These are phyloP conservation scores for Arctopsyche grandis DNA, from an alignment of 1,140 invertebrate genomes.

Conservation along the genomic window DNA sequence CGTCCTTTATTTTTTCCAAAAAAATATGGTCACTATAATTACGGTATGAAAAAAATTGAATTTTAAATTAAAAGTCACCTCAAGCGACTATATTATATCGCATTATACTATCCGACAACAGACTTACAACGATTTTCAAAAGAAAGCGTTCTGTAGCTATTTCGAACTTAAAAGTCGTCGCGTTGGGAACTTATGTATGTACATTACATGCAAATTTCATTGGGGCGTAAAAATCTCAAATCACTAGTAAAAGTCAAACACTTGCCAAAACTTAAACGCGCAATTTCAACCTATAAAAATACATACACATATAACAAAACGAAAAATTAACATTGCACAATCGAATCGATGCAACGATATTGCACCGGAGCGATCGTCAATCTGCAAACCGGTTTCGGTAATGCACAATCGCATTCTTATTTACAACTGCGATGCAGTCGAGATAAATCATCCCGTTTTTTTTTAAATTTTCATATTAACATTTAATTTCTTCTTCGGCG, in stretches of 20 bases:
- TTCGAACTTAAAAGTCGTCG: neutral
- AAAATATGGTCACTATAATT: too few relatives aligned
- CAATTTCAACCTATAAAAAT: neutral
- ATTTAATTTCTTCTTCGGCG: neutral
- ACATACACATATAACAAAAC: neutral
- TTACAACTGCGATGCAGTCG: neutral
- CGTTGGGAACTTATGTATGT: slow-evolving; percentile 1
- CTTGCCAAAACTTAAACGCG: neutral
- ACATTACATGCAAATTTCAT: neutral
- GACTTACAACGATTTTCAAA: neutral
- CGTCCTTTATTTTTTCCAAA: too few relatives aligned
- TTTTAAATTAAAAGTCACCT: too few relatives aligned
- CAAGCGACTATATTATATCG: too few relatives aligned
- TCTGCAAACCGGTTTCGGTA: neutral
- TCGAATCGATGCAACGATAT: neutral
- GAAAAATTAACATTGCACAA: neutral
- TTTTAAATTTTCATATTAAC: neutral
- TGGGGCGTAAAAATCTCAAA: slow-evolving; percentile 11
- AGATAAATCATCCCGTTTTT: neutral
- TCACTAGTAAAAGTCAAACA: slow-evolving; percentile 11
- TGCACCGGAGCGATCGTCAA: neutral
- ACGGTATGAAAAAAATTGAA: too few relatives aligned
- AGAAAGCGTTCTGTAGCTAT: too few relatives aligned
- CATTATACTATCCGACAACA: neutral
- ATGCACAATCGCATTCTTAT: slow-evolving; percentile 9